Evolutionary conservation across 2,888 invertebrate genomes (phyloP), one percentile per base, ranked within the genome.

Genomic region (Ennomos fuscantarius): DNA sequence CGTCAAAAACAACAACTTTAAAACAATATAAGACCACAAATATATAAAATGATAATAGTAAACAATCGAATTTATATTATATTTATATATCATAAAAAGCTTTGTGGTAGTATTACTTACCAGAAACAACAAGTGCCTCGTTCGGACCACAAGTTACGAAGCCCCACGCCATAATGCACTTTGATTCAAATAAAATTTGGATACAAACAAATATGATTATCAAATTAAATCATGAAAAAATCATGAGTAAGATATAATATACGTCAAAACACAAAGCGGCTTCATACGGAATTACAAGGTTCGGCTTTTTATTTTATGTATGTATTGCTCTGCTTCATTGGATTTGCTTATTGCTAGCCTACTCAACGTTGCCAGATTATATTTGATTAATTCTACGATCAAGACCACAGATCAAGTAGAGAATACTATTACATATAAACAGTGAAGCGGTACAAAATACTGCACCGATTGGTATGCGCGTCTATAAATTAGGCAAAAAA

Each of bases 111-210:
- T 10, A 31, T 3, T 66, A 80, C 88, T 82, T 93, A 98, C 98
- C 98, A 90, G 98, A 98, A 69, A 98, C 97, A 37, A 98, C 98
- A 44, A 98, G 93, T 43, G 98, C 98, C 88, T 98, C 98, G 83
- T 98, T 98, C 32, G 98, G 98, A 44, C 98, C 98, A 83, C 98
- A 98, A 63, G 98, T 98, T 51, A 97, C 97, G 84, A 98, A 98
- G 77, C 98, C 98, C 95, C 97, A 96, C 76, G 94, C 93, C 95
- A 96, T 96, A 55, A 66, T 81, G 39, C 13, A 62, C 45, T 51
- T 37, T 36, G 33, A 15, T 63, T 52, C 37, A 65, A 72, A 68
- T 55, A 56, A 76, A 76, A 72, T 61, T 62, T 72, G 72, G 56
- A 68, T 49, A 45, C 51, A 75, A 76, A 53, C 68, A 78, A 82